phyloP scores from a whole-genome alignment of 2,797 vertebrate species.

The Paratrypauchen microcephalus region DNA sequence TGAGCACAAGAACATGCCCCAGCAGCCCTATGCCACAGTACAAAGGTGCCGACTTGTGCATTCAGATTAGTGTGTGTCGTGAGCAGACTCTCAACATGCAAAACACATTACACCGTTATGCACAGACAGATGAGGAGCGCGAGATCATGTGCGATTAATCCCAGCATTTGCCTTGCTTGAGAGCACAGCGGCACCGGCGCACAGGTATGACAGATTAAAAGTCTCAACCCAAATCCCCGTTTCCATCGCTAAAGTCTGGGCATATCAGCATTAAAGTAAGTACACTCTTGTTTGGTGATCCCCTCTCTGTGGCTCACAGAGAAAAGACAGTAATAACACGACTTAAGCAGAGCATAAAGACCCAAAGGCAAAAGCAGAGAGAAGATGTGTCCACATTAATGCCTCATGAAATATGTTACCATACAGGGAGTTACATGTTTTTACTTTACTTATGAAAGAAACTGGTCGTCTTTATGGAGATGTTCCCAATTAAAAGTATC shows the following conservation, averaged over 20 bases:
- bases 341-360: neutral
- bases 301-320: neutral
- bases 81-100: slow-evolving; percentile 2
- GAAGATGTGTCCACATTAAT: neutral
- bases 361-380: neutral
- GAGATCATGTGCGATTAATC: slow-evolving; percentile 45
- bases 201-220: slow-evolving; percentile 48
- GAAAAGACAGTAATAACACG: slow-evolving; percentile 7
- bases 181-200: slow-evolving; percentile 41
- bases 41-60: slow-evolving; percentile 20
- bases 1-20: slow-evolving; percentile 38
- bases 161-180: slow-evolving; percentile 49
- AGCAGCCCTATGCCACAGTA: slow-evolving; percentile 47
- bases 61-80: neutral
- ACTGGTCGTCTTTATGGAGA: no score
- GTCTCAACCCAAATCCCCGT: slow-evolving; percentile 50
- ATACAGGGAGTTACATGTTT: neutral
- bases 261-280: slow-evolving; percentile 24
- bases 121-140: neutral
- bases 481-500: no score
- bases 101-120: slow-evolving; percentile 11
- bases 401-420: neutral
- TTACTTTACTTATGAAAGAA: neutral
- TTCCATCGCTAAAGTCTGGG: slow-evolving; percentile 35
- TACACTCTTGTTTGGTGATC: slow-evolving; percentile 27